Percentiles rank a stretch among this genome's conserved stretches.
phyloP scores from a whole-genome alignment of 1,140 invertebrate species.

The Atta texana region DNA sequence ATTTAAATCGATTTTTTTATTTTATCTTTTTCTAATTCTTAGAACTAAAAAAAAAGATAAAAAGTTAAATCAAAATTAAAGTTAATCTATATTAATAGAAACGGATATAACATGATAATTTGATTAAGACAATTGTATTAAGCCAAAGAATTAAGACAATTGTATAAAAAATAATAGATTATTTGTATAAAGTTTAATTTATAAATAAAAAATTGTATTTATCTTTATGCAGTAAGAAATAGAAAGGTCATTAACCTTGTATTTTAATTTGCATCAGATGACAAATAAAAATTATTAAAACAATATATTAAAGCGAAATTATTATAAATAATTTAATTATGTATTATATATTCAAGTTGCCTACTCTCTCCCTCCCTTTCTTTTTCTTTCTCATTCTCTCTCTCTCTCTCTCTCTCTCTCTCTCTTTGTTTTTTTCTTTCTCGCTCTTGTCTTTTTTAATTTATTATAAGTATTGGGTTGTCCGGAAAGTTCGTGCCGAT shows the following conservation, averaged over 20 bases:
- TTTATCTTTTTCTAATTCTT: too few relatives aligned
- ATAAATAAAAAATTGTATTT: background rate
- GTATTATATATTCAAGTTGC: background rate
- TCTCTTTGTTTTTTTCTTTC: too few relatives aligned
- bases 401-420: background rate
- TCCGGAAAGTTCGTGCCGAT: too few relatives aligned
- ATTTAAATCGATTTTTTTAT: too few relatives aligned
- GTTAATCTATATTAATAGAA: too few relatives aligned
- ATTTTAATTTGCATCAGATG: background rate
- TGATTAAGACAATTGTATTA: background rate
- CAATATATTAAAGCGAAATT: background rate
- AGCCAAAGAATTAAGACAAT: background rate
- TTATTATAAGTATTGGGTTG: background rate
- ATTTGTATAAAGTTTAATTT: background rate
- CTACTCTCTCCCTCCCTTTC: too few relatives aligned
- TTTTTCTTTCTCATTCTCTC: background rate
- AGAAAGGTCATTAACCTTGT: background rate
- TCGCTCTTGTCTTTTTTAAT: background rate
- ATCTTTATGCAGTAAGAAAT: background rate
- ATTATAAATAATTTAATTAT: background rate
- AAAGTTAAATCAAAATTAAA: too few relatives aligned
- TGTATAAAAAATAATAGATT: background rate
- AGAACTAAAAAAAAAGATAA: too few relatives aligned
- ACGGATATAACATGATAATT: too few relatives aligned
- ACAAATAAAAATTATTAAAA: background rate